Evolutionary conservation across 2,888 invertebrate species (phyloP).

Genomic region (Eurytoma californica): DNA sequence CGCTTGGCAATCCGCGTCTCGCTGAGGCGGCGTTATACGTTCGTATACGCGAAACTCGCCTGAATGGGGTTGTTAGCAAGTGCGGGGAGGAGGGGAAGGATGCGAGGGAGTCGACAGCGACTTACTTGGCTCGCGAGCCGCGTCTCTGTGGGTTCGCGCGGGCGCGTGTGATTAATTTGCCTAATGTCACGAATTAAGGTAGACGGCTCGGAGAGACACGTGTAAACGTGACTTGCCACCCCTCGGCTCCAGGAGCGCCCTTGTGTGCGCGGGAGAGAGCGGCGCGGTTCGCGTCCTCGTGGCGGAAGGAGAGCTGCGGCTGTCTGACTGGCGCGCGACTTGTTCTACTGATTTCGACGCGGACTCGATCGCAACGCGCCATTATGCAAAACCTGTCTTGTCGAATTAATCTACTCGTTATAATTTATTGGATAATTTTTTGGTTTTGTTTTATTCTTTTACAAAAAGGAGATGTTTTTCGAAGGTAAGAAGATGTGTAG

Average conservation of each 20-base stretch:
- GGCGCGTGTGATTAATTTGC: conserved; percentile 46
- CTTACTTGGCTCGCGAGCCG: background rate
- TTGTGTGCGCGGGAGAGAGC: background rate
- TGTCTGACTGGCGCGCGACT: background rate
- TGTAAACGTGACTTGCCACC: conserved; percentile 41
- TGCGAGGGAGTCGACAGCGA: background rate
- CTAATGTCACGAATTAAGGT: conserved; percentile 48
- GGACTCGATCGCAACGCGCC: background rate
- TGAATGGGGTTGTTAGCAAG: conserved; percentile 43
- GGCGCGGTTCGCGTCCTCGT: no score
- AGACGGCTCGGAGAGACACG: conserved; percentile 28
- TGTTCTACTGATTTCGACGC: background rate
- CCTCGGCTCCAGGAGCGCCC: background rate
- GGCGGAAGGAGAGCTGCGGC: conserved; percentile 8
- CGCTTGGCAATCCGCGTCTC: background rate
- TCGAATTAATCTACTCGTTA: no score
- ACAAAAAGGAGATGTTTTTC: no score
- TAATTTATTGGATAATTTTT: no score
- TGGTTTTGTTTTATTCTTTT: no score
- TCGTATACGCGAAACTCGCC: background rate
- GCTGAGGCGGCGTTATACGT: background rate
- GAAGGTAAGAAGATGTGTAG: no score
- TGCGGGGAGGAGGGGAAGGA: background rate
- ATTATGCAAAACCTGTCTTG: no score
- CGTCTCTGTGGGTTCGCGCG: background rate